These are phyloP conservation scores for Salpingus planirostris DNA, from an alignment of 2,888 invertebrate species.

Conservation along the genomic window DNA sequence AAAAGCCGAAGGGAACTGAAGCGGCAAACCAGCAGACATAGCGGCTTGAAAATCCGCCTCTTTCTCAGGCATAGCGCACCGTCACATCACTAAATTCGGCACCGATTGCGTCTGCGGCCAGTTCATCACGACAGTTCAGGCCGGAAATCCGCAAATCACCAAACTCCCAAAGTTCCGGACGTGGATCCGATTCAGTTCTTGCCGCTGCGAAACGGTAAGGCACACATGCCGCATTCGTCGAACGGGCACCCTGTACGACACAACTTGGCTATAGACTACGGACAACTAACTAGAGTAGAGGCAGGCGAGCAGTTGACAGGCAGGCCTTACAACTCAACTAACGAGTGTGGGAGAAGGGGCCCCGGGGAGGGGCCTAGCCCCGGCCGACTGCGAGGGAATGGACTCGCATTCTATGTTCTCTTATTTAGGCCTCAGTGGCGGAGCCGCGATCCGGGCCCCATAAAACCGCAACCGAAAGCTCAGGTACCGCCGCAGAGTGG, in stretches of 20 bases:
- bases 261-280: conserved; percentile 26
- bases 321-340: conserved; percentile 45
- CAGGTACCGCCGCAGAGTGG: too few species aligned
- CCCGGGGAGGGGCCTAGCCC: conserved; percentile 32
- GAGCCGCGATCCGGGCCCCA: conserved; percentile 8
- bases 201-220: conserved; percentile 19
- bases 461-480: too few species aligned
- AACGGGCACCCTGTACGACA: conserved; percentile 21
- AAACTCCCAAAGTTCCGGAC: too few species aligned
- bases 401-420: conserved; percentile 32
- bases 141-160: too few species aligned
- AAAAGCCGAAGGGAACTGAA: conserved; percentile 41
- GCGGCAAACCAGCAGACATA: conserved; percentile 40
- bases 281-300: conserved; percentile 38
- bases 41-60: conserved; percentile 39
- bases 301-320: conserved; percentile 41
- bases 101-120: too few species aligned
- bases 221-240: conserved; percentile 29
- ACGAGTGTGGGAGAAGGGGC: conserved; percentile 35
- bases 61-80: conserved; percentile 39
- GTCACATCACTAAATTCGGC: conserved; percentile 12
- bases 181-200: conserved; percentile 12
- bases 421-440: conserved; percentile 32
- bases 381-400: conserved; percentile 34
- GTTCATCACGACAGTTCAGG: too few species aligned